These are phyloP conservation scores for Calephelis virginiensis DNA, from an alignment of 1,140 invertebrate species.

Conservation along the genomic window DNA sequence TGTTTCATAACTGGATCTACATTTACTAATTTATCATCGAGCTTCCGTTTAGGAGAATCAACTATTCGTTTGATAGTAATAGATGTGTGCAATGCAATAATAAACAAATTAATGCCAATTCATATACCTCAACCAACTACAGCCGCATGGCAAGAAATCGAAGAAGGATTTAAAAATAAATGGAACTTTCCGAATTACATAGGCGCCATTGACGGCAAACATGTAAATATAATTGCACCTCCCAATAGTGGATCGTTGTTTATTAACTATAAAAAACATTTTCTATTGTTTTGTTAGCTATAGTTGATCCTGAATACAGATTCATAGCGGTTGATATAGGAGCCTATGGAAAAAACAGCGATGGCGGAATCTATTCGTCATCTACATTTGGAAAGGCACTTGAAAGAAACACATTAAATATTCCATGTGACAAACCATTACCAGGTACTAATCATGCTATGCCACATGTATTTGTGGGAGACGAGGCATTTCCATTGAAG, in stretches of 20 bases:
- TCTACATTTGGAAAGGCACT: conserved; percentile 23
- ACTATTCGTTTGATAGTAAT: conserved; percentile 26
- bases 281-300: conserved; percentile 29
- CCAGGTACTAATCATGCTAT: conserved; percentile 25
- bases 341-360: conserved; percentile 27
- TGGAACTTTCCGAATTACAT: conserved; percentile 32
- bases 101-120: conserved; percentile 27
- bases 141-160: conserved; percentile 19
- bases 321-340: conserved; percentile 29
- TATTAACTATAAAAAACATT: conserved; percentile 29
- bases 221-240: conserved; percentile 27
- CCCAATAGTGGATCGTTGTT: conserved; percentile 25
- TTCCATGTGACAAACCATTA: conserved; percentile 27
- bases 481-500: conserved; percentile 65
- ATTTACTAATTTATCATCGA: conserved; percentile 25
- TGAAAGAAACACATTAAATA: conserved; percentile 26
- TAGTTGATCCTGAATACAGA: conserved; percentile 30
- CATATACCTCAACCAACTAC: conserved; percentile 25
- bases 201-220: conserved; percentile 29
- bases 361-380: conserved; percentile 29
- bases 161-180: conserved; percentile 23
- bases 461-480: conserved; percentile 62
- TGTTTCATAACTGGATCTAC: conserved; percentile 24
- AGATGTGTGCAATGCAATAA: conserved; percentile 29
- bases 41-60: conserved; percentile 29